Base-by-base conservation (phyloP, 2,113 vertebrate species). In the Pollimyrus isidori region DNA sequence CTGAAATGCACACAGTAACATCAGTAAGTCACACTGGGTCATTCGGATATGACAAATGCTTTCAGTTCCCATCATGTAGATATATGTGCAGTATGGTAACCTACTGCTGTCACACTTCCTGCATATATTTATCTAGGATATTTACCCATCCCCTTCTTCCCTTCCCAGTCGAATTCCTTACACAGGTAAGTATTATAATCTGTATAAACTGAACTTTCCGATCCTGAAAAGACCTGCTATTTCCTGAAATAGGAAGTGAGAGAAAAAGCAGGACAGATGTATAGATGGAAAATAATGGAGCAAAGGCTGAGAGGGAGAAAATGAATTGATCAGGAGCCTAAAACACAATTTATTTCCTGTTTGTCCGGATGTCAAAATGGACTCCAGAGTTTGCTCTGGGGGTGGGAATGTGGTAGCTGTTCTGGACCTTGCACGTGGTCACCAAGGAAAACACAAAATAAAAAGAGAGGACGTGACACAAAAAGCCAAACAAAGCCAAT, bases 1-100 rank as follows among this genome's bases (percentile, higher is more conserved):
- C 98, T 99, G 91, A 73, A 91, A 91, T 13, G 82, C n/a, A 49
- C 90, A 93, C 0, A 53, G 35, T 19, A 35, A 88, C 3, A 46
- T 17, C 7, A 46, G n/a, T 49, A 23, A 48, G 9, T 48, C 82
- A 48, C 46, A 23, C 35, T 19, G 30, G 30, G 13, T 39, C 30
- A 76, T 9, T 45, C 15, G 9, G 39, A 82, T 5, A 82, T 0
- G 15, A 82, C 6, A 4, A 76, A 76, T 19, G 35, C 15, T 30
- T 80, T 39, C 35, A 19, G 30, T 19, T 80, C 73, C 73, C 35
- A 76, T 76, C 30, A 80, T 76, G 35, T 15, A 19, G 30, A 76
- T 30, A 76, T 80, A 80, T 42, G 5, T 39, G 17, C 73, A 80
- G 15, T 42, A 80, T 42, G 73, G 30, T 80, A 42, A 42, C 35